Conservation (phyloP, 2,113 vertebrate genomes). For the Equus przewalskii region DNA sequence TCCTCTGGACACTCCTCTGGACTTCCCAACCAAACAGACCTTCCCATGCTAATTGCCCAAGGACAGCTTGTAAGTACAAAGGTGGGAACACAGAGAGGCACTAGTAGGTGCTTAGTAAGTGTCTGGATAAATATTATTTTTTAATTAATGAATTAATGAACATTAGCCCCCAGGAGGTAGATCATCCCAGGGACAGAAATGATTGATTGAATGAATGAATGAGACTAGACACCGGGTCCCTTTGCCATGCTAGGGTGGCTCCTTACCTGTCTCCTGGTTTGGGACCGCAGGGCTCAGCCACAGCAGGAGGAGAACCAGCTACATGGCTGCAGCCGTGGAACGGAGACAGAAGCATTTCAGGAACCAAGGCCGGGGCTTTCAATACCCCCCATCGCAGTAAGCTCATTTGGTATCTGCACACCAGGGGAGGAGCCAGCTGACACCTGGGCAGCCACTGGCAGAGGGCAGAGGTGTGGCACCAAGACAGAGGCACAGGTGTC, state of each 20-base stretch:
- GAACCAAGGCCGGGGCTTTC: neutral
- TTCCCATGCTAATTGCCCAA: neutral
- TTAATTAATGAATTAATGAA: neutral
- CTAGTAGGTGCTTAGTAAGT: neutral
- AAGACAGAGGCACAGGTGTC: neutral
- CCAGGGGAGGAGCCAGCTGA: constrained; percentile 37
- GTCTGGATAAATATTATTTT: neutral
- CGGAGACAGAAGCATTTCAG: neutral
- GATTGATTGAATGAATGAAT: neutral
- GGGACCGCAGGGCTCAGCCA: constrained; percentile 6
- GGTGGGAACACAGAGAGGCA: neutral
- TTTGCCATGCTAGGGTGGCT: neutral
- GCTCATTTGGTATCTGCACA: neutral
- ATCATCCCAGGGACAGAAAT: neutral
- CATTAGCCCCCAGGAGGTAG: neutral
- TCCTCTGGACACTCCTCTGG: neutral
- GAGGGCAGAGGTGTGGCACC: neutral
- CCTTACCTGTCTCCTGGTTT: constrained; percentile 69
- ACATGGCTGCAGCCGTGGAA: constrained; percentile 28
- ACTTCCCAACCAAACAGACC: neutral
- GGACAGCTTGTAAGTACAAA: neutral
- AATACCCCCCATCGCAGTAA: neutral
- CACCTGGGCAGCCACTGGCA: neutral
- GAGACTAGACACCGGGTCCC: neutral
- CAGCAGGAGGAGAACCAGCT: constrained; percentile 59